phyloP scores from a whole-genome alignment of 2,888 invertebrate species.

The Asteroscopus sphinx region DNA sequence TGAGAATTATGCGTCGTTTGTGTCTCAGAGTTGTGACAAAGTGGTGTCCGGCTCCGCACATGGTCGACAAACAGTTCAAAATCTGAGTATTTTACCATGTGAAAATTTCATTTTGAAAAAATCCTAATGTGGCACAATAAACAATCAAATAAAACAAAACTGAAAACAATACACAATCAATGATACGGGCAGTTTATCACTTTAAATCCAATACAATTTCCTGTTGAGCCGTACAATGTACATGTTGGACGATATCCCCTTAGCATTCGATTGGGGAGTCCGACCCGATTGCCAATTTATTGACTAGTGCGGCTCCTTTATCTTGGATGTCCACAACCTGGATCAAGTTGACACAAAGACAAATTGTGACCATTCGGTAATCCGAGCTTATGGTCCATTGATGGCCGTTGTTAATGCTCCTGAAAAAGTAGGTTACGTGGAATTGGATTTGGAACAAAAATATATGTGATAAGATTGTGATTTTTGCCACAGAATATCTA shows the following conservation, averaged over 20 bases:
- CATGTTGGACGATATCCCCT: slow-evolving; percentile 38
- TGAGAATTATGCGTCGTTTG: too few relatives aligned
- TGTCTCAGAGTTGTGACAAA: too few relatives aligned
- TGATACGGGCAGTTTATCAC: slow-evolving; percentile 40
- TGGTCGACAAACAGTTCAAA: too few relatives aligned
- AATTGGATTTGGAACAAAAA: slow-evolving; percentile 33
- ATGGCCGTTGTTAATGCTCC: slow-evolving; percentile 60
- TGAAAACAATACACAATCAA: slow-evolving; percentile 24
- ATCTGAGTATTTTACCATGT: too few relatives aligned
- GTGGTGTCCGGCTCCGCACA: too few relatives aligned
- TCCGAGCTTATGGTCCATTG: slow-evolving; percentile 66
- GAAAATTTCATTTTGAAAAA: too few relatives aligned
- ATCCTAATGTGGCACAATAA: too few relatives aligned
- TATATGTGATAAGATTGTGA: background rate
- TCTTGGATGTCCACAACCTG: slow-evolving; percentile 58
- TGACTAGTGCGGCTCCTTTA: slow-evolving; percentile 59
- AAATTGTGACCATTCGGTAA: slow-evolving; percentile 68
- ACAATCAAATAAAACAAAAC: too few relatives aligned
- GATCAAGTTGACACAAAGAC: slow-evolving; percentile 67
- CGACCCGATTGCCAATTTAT: slow-evolving; percentile 66
- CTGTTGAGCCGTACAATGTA: slow-evolving; percentile 21
- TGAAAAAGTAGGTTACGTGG: slow-evolving; percentile 40
- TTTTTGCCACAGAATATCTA: too few relatives aligned
- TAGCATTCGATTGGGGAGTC: slow-evolving; percentile 41
- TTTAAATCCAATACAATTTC: slow-evolving; percentile 41